Conservation (phyloP, 2,888 invertebrate species). For the Troglohyphantes excavatus region DNA sequence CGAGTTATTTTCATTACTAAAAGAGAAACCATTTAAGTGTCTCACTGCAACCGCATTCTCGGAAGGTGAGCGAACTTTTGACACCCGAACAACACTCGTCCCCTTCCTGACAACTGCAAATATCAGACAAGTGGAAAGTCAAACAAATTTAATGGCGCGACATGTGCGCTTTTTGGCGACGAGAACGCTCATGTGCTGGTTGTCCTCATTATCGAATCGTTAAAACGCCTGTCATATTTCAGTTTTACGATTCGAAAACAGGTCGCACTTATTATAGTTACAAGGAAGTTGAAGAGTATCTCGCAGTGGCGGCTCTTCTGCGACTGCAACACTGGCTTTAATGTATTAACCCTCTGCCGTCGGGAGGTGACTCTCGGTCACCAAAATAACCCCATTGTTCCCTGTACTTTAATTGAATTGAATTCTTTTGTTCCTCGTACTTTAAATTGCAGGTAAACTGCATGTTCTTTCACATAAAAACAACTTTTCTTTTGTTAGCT, state of each 20-base stretch:
- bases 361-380: too few relatives aligned
- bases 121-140: background rate
- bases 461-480: too few relatives aligned
- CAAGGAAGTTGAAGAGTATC: too few relatives aligned
- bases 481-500: too few relatives aligned
- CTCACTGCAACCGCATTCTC: background rate
- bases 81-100: too few relatives aligned
- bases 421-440: too few relatives aligned
- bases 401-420: too few relatives aligned
- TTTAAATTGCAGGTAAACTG: too few relatives aligned
- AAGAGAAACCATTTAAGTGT: background rate
- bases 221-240: background rate
- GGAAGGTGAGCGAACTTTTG: background rate
- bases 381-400: too few relatives aligned
- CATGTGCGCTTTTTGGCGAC: background rate
- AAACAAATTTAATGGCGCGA: background rate
- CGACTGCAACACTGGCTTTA: too few relatives aligned
- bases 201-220: slow-evolving; percentile 3
- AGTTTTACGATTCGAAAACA: background rate
- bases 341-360: too few relatives aligned
- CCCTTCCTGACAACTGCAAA: background rate
- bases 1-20: background rate
- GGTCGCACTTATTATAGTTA: background rate
- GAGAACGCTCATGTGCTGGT: background rate
- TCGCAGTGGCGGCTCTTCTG: too few relatives aligned